Base-by-base conservation (phyloP, 2,113 vertebrate genomes). In the Riparia riparia region DNA sequence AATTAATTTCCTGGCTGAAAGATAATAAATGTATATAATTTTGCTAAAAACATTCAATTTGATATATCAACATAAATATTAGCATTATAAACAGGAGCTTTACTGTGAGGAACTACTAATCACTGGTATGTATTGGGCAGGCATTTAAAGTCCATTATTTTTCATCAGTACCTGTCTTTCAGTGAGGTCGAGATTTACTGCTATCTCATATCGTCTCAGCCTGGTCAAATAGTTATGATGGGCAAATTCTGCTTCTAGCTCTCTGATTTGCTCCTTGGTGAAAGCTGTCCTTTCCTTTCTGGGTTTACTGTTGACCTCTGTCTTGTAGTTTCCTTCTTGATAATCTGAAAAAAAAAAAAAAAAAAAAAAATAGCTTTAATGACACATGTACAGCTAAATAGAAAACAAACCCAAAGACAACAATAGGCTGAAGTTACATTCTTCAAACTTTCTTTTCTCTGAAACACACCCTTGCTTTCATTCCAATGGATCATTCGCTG, bases 141-240 rank as follows among this genome's bases (percentile, higher is more conserved):
- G 21, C 14, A 90, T 73, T 82, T 73, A 17, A 73, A 86, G 19
- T 78, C 45, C 34, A 45, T 74, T 93, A 31, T 42, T 58, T 60
- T 80, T 19, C 26, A 76, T 47, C 85, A 96, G 24, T 99, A 99
- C 99, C 98, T 99, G 99, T 99, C 99, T 99, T 96, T 99, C 99
- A 17, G 99, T 99, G 95, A 99, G 99, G 97, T 99, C 99, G 66
- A 99, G 98, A 93, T 99, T 99, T 95, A 99, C 99, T 29, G 99
- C 99, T 97, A 99, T 99, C 96, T 99, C 99, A 44, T 99, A 99
- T 97, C 99, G 97, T 93, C 99, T 98, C 98, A 99, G 98, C 86
- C 99, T 98, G 92, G 99, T 99, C 97, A 99, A 98, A 98, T 99
- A 99, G 98, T 99, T 99, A 98, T 99, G 99, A 98, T 99, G 99